Evolutionary conservation across 37 sponge, comb jelly and placozoan species (phyloP), one percentile per base, ranked within the genome.

Genomic region (Dysidea cf. avara): DNA sequence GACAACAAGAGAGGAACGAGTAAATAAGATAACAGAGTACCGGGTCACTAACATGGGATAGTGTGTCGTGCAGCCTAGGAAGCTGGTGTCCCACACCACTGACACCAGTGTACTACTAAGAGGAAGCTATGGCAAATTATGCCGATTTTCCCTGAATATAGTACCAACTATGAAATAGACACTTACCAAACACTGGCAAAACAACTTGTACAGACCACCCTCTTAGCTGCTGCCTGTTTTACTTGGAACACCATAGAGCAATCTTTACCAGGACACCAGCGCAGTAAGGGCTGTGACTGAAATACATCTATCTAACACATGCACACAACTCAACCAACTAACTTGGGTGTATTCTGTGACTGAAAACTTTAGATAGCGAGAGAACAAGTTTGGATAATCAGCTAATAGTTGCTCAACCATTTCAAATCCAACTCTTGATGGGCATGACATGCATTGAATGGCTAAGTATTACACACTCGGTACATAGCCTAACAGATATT

Each of bases 221-320:
- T 78, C 70, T 86, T 91, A 13, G 87, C 53, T 24, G 36, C 67
- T 18, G 66, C 61, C 33, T 67, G 55, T 2, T 63, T 51, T 29
- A 79, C 92, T 34, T 72, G 64, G 71, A 91, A 85, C 40, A 86
- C 78, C 36, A 86, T 71, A 17, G 68, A 49, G 66, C 95, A 94
- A 50, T 90, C 81, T 31, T 74, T 57, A 17, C 95, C 95, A 11
- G 86, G 90, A 50, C 95, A 94, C 90, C 95, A 94, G 30, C 90
- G 69, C 14, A 89, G 66, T 7, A 85, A 66, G 21, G 75, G 61
- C 53, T 89, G 90, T 36, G 75, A 63, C 76, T 81, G 16, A 71
- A 28, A 61, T 34, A 26, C 2, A 25, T 22, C 32, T 34, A 12
- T 9, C 17, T 22, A 25, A 31, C n/a, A 26, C 62, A 61, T 28